Conservation (phyloP, 30 jellyfish, hydroid and myxozoan genomes). For the Chrysaora quinquecirrha region DNA sequence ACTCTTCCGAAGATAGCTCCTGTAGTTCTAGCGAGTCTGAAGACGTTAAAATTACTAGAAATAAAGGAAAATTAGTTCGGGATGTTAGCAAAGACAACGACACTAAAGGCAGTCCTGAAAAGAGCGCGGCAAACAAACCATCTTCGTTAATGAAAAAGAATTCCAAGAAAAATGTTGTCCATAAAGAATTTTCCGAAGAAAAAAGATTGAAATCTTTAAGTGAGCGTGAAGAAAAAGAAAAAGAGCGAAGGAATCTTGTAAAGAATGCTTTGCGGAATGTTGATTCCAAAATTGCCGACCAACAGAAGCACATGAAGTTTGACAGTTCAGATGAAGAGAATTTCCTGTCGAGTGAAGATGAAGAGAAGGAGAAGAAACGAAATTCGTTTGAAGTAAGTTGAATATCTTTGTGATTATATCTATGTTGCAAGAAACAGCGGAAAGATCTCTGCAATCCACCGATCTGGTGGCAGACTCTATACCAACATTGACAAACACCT, state of each 20-base stretch:
- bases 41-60: too few relatives aligned
- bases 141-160: neutral
- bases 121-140: neutral
- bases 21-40: too few relatives aligned
- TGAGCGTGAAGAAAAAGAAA: constrained; percentile 14
- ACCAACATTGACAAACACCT: too few relatives aligned
- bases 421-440: neutral
- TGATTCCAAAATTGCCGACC: constrained; percentile 13
- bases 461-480: too few relatives aligned
- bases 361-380: neutral
- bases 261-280: constrained; percentile 49
- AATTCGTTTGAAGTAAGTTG: neutral
- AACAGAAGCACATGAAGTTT: neutral
- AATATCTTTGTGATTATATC: neutral
- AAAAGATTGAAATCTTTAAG: constrained; percentile 49
- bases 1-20: too few relatives aligned
- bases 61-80: too few relatives aligned
- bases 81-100: neutral
- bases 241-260: constrained; percentile 34
- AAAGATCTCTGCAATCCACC: too few relatives aligned
- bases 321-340: constrained; percentile 15
- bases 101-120: neutral
- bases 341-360: neutral
- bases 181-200: constrained; percentile 51
- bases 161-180: neutral